These are phyloP conservation scores for Tiliqua scincoides DNA, from an alignment of 2,113 vertebrate genomes.

Conservation along the genomic window DNA sequence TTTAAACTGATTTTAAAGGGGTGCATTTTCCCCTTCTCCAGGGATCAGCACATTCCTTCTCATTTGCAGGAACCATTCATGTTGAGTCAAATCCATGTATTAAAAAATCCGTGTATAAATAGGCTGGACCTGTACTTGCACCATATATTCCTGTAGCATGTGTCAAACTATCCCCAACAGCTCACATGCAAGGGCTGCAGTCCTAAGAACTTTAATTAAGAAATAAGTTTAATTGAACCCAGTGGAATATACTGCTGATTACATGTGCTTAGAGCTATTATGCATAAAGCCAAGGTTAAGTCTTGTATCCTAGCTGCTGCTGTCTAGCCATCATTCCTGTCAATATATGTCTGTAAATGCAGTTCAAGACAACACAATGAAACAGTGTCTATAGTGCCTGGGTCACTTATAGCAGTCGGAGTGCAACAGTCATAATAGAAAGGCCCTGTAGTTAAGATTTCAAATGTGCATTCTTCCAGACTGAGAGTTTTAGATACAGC, in stretches of 20 bases:
- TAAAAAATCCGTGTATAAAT: no score
- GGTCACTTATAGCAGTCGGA: neutral
- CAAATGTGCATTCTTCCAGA: neutral
- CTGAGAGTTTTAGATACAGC: neutral
- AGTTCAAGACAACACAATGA: neutral
- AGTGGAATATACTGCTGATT: neutral
- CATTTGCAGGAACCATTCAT: no score
- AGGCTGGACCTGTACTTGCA: neutral
- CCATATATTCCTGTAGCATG: neutral
- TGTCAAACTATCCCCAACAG: neutral
- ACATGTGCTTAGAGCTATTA: neutral
- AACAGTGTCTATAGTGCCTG: neutral
- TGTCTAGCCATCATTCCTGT: neutral
- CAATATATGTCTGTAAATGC: neutral
- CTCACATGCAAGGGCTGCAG: neutral
- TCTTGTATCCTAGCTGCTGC: neutral
- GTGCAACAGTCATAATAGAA: neutral
- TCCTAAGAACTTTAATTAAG: neutral
- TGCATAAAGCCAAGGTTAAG: neutral
- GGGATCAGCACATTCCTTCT: no score
- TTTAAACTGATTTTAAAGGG: no score
- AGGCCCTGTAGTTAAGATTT: neutral
- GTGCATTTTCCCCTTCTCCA: no score
- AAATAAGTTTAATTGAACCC: neutral
- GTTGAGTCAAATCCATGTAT: no score